Percentiles rank a stretch among this genome's conserved stretches.
Evolutionary conservation across 2,888 invertebrate genomes (phyloP).

Genomic region (Zeuzera pyrina): DNA sequence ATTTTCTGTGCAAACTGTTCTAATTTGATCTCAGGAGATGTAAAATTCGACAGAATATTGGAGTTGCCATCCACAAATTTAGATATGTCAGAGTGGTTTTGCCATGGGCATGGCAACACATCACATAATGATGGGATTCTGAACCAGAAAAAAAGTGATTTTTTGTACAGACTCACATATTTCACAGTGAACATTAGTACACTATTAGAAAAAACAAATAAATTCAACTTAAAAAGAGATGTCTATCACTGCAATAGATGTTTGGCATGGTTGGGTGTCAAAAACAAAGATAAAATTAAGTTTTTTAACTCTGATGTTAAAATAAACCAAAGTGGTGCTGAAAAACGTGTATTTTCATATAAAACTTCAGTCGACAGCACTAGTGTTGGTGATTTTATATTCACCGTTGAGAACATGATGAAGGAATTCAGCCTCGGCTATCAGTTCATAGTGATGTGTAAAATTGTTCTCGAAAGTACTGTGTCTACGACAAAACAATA

Average conservation of each 20-base stretch:
- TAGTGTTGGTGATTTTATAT: constrained; percentile 64
- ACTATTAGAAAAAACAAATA: constrained; percentile 51
- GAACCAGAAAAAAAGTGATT: constrained; percentile 66
- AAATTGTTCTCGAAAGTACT: constrained; percentile 67
- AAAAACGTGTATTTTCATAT: constrained; percentile 35
- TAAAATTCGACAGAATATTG: constrained; percentile 71
- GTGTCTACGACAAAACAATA: constrained; percentile 58
- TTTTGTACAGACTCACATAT: constrained; percentile 72
- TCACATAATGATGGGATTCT: constrained; percentile 28
- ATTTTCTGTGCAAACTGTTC: constrained; percentile 53
- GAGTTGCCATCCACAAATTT: constrained; percentile 75
- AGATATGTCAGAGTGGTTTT: constrained; percentile 78
- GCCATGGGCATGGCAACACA: constrained; percentile 56
- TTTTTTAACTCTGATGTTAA: constrained; percentile 74
- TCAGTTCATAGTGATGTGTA: constrained; percentile 67
- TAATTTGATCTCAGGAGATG: constrained; percentile 58
- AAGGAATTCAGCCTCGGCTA: constrained; percentile 59
- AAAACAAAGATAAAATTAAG: constrained; percentile 55
- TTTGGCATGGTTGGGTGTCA: constrained; percentile 71
- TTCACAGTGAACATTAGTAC: constrained; percentile 58
- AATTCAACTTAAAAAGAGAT: constrained; percentile 54
- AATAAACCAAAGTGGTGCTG: constrained; percentile 35
- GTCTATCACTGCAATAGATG: constrained; percentile 72
- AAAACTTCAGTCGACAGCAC: constrained; percentile 28
- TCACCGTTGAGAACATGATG: constrained; percentile 63